These are phyloP conservation scores for Morelia viridis DNA, from an alignment of 2,797 vertebrate species.

Conservation along the genomic window DNA sequence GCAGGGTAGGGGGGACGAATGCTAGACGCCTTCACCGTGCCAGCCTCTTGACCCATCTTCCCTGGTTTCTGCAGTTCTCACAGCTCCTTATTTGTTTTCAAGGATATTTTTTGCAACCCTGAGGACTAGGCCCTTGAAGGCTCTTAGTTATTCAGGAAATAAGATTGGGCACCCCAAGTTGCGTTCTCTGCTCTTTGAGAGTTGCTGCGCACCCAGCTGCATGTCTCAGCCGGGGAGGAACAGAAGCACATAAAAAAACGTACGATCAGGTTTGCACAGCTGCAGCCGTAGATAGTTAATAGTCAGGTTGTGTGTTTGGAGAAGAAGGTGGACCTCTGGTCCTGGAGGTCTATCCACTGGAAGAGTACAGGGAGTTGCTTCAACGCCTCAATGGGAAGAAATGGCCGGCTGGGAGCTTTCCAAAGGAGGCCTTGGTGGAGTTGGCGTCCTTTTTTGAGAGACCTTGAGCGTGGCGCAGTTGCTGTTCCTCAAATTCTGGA, in stretches of 20 bases:
- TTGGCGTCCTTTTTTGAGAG: slow-evolving; percentile 16
- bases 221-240: neutral
- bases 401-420: neutral
- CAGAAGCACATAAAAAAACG: too few species aligned
- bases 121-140: neutral
- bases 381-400: slow-evolving; percentile 28
- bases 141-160: neutral
- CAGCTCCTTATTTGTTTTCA: neutral
- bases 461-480: neutral
- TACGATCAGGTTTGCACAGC: neutral
- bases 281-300: neutral
- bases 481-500: neutral
- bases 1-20: neutral
- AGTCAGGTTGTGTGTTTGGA: neutral
- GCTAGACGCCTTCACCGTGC: neutral
- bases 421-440: neutral
- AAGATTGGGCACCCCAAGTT: neutral
- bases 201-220: too few species aligned
- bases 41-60: neutral
- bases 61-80: neutral
- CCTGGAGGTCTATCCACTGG: neutral
- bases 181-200: neutral
- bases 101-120: neutral
- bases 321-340: neutral
- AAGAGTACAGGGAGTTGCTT: neutral